Evolutionary conservation across 2,113 vertebrate genomes (phyloP).

Genomic region (Rhombomys opimus): DNA sequence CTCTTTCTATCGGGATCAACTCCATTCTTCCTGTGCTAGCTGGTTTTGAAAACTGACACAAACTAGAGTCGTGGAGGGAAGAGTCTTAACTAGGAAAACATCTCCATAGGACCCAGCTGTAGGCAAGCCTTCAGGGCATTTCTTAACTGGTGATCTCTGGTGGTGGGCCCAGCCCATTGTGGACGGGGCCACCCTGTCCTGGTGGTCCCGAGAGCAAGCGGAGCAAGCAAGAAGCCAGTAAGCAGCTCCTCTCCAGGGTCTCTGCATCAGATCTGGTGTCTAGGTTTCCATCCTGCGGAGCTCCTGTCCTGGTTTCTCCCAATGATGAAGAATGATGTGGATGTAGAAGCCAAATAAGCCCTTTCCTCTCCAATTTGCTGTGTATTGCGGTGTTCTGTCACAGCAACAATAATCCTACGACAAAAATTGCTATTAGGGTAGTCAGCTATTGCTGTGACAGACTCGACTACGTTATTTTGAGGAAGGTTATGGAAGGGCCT

Average conservation of each 20-base stretch:
- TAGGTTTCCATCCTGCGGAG: not conserved
- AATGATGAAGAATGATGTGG: not conserved
- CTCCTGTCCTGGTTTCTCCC: not conserved
- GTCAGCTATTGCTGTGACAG: not conserved
- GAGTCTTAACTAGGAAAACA: not conserved
- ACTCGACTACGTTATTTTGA: not conserved
- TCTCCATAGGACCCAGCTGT: not conserved
- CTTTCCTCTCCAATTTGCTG: not conserved
- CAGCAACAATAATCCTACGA: not conserved
- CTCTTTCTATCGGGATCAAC: not conserved
- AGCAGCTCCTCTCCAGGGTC: not conserved
- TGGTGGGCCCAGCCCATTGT: too few relatives aligned
- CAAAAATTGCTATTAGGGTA: not conserved
- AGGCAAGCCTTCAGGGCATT: not conserved
- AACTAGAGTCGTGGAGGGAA: not conserved
- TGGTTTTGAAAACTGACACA: not conserved
- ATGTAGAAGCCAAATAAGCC: not conserved
- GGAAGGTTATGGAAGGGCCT: not conserved
- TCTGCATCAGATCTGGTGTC: not conserved
- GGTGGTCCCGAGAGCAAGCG: not conserved
- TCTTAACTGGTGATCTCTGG: not conserved
- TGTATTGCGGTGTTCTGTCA: not conserved
- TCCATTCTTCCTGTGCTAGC: too few relatives aligned
- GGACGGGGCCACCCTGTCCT: not conserved
- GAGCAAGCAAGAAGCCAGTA: not conserved